Base-by-base conservation (phyloP, 2,797 vertebrate genomes). In the Hydrolagus colliei region DNA sequence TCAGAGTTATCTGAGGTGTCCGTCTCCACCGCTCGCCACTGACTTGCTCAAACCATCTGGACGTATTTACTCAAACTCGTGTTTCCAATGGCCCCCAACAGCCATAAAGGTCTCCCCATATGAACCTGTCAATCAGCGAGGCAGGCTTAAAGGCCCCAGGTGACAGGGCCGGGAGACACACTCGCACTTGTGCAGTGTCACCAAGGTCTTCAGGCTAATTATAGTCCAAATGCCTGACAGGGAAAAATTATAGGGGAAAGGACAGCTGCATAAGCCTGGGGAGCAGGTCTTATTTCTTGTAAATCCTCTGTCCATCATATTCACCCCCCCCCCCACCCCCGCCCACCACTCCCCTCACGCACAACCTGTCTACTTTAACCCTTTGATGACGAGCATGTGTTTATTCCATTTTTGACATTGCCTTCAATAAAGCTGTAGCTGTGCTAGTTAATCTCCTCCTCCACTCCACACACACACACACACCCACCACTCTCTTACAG, bases 171-270 rank as follows among this genome's bases (percentile, higher is more conserved):
- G 88, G 87, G 87, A 85, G 10, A 91, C 91, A 92, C 89, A 93
- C 91, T 92, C 90, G 82, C 90, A 94, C 92, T 91, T 92, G 91
- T 94, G 93, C 88, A 85, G 91, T 93, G 92, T 95, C 92, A 91
- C 92, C 89, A 90, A 94, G 92, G 93, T 93, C 94, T 95, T 93
- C 93, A 89, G 93, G 93, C 93, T 97, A 96, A 96, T 96, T 96
- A 95, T 96, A 96, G 94, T 91, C 93, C 93, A 87, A 93, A 95
- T 96, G 95, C 94, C 93, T 96, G 96, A 96, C 95, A 95, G 95
- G 95, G 95, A 96, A 96, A 96, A 96, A 96, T 96, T 94, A 95
- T 94, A 96, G 91, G 93, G 93, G 94, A 96, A 93, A 91, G 88
- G 95, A 97, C 95, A 97, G 95, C 95, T 96, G 96, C 92, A 62